These are phyloP conservation scores for Hylaeus anthracinus DNA, from an alignment of 1,140 invertebrate genomes.

Conservation along the genomic window DNA sequence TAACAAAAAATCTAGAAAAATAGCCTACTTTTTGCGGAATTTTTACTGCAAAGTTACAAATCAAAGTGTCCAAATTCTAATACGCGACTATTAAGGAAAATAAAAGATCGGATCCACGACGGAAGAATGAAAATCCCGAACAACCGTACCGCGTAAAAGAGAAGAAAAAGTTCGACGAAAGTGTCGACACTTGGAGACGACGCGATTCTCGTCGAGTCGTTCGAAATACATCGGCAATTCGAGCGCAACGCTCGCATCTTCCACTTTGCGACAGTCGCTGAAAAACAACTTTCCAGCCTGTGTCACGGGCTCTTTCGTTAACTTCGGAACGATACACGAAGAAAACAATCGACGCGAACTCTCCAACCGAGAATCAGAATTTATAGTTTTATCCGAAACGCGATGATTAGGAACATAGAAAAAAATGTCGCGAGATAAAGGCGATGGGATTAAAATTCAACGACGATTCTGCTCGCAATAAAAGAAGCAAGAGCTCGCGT, in stretches of 20 bases:
- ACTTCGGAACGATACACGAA: not conserved
- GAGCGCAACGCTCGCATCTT: conserved; percentile 3
- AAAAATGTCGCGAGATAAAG: too few species aligned
- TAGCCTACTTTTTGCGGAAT: not conserved
- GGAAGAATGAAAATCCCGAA: not conserved
- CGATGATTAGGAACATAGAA: not conserved
- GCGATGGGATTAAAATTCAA: too few species aligned
- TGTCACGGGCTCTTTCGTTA: conserved; percentile 1
- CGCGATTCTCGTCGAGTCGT: not conserved
- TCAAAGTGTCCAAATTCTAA: too few species aligned
- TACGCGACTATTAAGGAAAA: too few species aligned
- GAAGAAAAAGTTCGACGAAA: not conserved
- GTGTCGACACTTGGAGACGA: not conserved
- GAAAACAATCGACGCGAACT: not conserved
- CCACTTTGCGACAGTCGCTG: not conserved
- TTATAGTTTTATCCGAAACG: not conserved
- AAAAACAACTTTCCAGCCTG: not conserved
- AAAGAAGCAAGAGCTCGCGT: not conserved
- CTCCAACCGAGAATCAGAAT: not conserved
- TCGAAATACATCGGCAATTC: conserved; percentile 19
- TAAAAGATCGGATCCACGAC: too few species aligned
- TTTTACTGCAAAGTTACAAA: not conserved
- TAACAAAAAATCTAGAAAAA: too few species aligned
- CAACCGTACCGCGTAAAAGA: not conserved
- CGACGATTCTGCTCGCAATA: not conserved